These are phyloP conservation scores for Cryptus viduatorius DNA, from an alignment of 2,888 invertebrate species.

Conservation along the genomic window DNA sequence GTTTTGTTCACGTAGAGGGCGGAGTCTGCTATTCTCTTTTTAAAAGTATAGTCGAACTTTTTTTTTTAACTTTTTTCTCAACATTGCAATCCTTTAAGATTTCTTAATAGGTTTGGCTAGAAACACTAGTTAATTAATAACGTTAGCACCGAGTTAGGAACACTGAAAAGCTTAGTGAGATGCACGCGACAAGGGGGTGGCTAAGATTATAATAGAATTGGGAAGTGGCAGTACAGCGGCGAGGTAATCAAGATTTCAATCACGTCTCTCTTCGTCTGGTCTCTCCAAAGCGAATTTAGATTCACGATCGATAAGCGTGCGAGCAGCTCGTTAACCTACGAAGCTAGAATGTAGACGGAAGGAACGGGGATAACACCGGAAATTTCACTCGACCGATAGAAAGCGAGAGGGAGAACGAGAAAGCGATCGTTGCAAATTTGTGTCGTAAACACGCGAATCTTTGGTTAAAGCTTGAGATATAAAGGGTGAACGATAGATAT, in stretches of 20 bases:
- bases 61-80: background rate
- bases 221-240: slow-evolving; percentile 49
- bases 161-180: background rate
- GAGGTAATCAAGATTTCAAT: slow-evolving; percentile 64
- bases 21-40: background rate
- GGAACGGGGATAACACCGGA: background rate
- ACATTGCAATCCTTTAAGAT: background rate
- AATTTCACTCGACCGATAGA: background rate
- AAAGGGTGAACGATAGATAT: background rate
- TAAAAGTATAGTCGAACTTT: background rate
- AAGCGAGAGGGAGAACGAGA: background rate
- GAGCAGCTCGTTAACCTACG: slow-evolving; percentile 32
- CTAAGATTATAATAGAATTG: slow-evolving; percentile 58
- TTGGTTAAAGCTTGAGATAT: background rate
- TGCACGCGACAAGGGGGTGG: background rate
- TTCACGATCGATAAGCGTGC: slow-evolving; percentile 34
- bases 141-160: slow-evolving; percentile 35
- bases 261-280: slow-evolving; percentile 46
- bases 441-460: slow-evolving; percentile 9
- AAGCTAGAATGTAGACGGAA: background rate
- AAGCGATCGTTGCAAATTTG: slow-evolving; percentile 21
- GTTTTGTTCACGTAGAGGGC: background rate
- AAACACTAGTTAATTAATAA: slow-evolving; percentile 1
- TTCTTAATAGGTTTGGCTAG: background rate
- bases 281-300: slow-evolving; percentile 19